Evolutionary conservation across 1,140 invertebrate species (phyloP).

Genomic region (Bathynomus jamesi): DNA sequence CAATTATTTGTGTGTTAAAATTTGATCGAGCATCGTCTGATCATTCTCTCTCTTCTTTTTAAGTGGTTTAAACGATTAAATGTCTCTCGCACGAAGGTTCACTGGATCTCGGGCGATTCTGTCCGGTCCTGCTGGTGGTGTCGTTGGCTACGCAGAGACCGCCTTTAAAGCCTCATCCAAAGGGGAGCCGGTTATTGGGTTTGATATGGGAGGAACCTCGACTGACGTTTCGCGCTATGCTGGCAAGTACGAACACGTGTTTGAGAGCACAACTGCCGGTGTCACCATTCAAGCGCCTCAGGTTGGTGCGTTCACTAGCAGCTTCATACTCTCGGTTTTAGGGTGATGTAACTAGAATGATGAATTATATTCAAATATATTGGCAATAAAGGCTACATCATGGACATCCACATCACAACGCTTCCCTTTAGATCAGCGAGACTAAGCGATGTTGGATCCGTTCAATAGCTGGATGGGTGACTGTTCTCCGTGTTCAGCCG

Average conservation of each 20-base stretch:
- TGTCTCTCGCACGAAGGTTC: slow-evolving; percentile 49
- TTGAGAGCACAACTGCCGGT: slow-evolving; percentile 91
- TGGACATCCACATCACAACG: too few relatives aligned
- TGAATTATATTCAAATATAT: too few relatives aligned
- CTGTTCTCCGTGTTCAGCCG: too few relatives aligned
- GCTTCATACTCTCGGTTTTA: too few relatives aligned
- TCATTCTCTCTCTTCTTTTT: too few relatives aligned
- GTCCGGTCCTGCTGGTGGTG: slow-evolving; percentile 94
- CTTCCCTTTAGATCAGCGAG: too few relatives aligned
- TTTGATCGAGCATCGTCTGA: too few relatives aligned
- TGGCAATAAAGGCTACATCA: too few relatives aligned
- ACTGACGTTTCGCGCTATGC: slow-evolving; percentile 94
- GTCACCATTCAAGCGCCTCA: slow-evolving; percentile 87
- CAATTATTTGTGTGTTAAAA: slow-evolving; percentile 9
- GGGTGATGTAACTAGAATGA: too few relatives aligned
- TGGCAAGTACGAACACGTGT: slow-evolving; percentile 87
- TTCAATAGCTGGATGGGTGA: too few relatives aligned
- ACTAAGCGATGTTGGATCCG: too few relatives aligned
- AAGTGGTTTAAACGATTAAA: too few relatives aligned
- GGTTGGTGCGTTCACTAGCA: slow-evolving; percentile 38
- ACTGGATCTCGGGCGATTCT: slow-evolving; percentile 91
- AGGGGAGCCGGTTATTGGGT: slow-evolving; percentile 73
- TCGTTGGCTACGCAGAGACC: slow-evolving; percentile 90
- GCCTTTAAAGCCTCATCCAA: slow-evolving; percentile 61
- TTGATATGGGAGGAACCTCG: slow-evolving; percentile 99